Evolutionary conservation across 2,797 vertebrate species (phyloP), one percentile per base, ranked within the genome.

Genomic region (Eupleurogrammus muticus): DNA sequence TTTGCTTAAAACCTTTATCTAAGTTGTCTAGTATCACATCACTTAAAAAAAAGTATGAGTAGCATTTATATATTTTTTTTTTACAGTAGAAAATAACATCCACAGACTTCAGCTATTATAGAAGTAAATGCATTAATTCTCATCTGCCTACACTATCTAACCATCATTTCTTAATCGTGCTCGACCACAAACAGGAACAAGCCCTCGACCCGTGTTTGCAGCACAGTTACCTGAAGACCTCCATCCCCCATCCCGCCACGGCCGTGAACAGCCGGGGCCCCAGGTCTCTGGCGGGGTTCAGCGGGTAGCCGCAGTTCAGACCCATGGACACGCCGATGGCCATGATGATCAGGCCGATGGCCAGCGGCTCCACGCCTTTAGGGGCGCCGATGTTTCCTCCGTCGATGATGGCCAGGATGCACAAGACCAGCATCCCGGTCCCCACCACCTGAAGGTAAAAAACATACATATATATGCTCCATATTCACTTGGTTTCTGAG

Each of bases 201-300:
- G 21, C 16, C 3, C 32, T n/a, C 19, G 1, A 34, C 46, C 9
- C 40, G 10, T 66, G 21, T 21, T 47, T 9, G 21, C 17, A 12
- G 5, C 4, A 6, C 35, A 72, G 90, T 93, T 91, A 99, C 98
- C 94, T 98, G 93, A 99, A 99, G 50, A 99, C 97, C 75, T 97
- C 96, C 83, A 93, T 91, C 10, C 98, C 97, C 97, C 97, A 99
- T 48, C 98, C 98, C 0, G 97, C 97, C 16, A 96, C 1, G 0
- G 96, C 96, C 0, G 97, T 99, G 92, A 99, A 99, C 62, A 99
- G 88, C 16, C 98, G 92, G 3, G 98, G 97, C 9, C 96, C 95
- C 58, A 99, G 93, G 76, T 99, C 98, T 62, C 98, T 93, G 80
- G 98, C 98, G 0, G 98, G 98, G 81, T 99, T 99, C 91, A 99